Base-by-base conservation (phyloP, 2,888 invertebrate species). In the Oxycera nigricornis region DNA sequence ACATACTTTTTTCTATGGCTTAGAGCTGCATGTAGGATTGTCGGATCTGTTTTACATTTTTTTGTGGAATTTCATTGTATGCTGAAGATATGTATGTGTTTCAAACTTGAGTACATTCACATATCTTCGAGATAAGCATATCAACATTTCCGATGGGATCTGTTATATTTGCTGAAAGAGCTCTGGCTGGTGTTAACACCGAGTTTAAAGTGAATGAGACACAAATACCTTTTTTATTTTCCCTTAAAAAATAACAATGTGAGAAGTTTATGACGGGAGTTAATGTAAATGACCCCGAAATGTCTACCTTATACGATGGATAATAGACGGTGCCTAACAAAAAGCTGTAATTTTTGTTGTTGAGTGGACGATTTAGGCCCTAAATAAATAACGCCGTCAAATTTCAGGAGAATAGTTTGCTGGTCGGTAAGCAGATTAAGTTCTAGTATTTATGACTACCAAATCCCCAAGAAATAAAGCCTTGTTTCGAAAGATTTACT, bases 1-100 rank as follows among this genome's bases (percentile, higher is more conserved):
- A 20, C 22, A 22, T 26, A 24, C 24, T 57, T 57, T 24, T 20
- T 17, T 57, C 62, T 14, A 22, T 55, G 55, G 22, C n/a, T n/a
- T n/a, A 55, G 14, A 39, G 39, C 9, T 41, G 39, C 41, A 65
- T 22, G 1, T 20, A 4, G 26, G n/a, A 3, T 2, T 7, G n/a
- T 14, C 22, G 62, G 41, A 65, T 65, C 41, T 65, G 39, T 39
- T 65, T 41, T 24, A 30, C 39, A 41, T 24, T 65, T 65, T 65
- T 65, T 6, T 55, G 9, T 11, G 9, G 11, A 20, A 35, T 14
- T n/a, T 17, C 24, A 65, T 65, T 65, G 65, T 65, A 20, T 65
- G 39, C 39, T 14, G 7, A 65, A 62, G 62, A 24, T 65, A 11
- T 22, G 20, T 61, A 22, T n/a, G 9, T 30, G 30, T 26, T 59